Percentiles rank a stretch among this genome's conserved stretches.
Conservation (phyloP, 2,797 vertebrate species). For the Odontamblyopus rebecca region DNA sequence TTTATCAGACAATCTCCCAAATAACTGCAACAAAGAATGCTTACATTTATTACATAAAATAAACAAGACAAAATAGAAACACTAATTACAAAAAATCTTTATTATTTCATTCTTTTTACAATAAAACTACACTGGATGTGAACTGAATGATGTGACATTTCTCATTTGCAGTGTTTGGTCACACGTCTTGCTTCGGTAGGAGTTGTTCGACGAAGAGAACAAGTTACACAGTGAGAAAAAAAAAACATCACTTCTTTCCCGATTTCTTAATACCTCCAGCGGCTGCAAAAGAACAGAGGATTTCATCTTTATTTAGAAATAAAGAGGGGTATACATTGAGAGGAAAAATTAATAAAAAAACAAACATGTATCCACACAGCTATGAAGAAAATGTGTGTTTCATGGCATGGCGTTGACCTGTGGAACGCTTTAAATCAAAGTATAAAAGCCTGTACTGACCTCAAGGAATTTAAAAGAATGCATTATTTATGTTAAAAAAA, state of each 20-base stretch:
- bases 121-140: background rate
- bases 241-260: constrained; percentile 86
- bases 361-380: no score
- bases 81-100: constrained; percentile 14
- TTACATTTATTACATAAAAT: background rate
- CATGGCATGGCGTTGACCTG: no score
- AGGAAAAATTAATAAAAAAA: no score
- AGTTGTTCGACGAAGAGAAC: no score
- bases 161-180: constrained; percentile 6
- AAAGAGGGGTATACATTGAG: no score
- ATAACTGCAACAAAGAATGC: background rate
- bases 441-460: no score
- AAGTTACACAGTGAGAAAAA: background rate
- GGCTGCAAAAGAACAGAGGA: constrained; percentile 62
- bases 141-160: background rate
- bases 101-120: constrained; percentile 6
- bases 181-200: background rate
- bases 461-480: no score
- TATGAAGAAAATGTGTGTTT: no score
- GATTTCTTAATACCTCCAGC: constrained; percentile 96
- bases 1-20: background rate
- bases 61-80: background rate
- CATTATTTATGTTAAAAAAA: no score
- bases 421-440: no score
- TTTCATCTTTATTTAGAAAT: no score